Base-by-base conservation (phyloP, 2,888 invertebrate species). In the Acrocyrtus sp. region DNA sequence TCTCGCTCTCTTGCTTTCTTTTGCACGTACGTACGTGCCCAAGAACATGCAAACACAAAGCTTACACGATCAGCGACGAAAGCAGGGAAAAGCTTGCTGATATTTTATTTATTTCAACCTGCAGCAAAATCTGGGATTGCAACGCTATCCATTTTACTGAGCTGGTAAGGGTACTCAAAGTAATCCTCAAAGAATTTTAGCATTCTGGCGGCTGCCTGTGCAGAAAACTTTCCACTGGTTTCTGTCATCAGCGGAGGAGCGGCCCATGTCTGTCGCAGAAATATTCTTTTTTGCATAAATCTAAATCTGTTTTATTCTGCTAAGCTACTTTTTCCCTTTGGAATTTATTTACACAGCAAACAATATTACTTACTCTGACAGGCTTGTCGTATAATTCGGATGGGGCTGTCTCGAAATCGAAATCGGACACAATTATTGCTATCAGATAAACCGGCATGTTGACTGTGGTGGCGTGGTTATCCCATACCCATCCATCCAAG, bases 401-500 rank as follows among this genome's bases (percentile, higher is more conserved):
- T 1, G 68, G 60, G 19, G 75, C 75, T 8, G 27, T 41, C 34
- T 51, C 68, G n/a, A 27, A 29, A 15, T 26, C 43, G 47, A 77
- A 78, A 43, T 78, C 76, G 0, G 76, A 75, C 0, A 78, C 77
- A 39, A 78, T 72, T 2, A 78, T 63, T 0, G 76, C 76, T 17
- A 77, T 26, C 1, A 78, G 60, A 22, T 78, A 78, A 3, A 67
- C 62, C 1, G 78, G 66, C 77, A 77, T 78, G n/a, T 56, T 43
- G 1, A 67, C 58, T 0, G 76, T 74, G 8, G 24, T 34, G 1
- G 29, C 45, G 50, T 63, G 72, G 10, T 22, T 53, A 53, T 66
- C 77, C 74, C 75, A 75, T 41, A 75, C 69, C 77, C 77, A 77
- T 1, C 63, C 75, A 12, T 5, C 15, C 8, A 72, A 24, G 10